Evolutionary conservation across 2,888 invertebrate species (phyloP), one percentile per base, ranked within the genome.

Genomic region (Euproctis similis): DNA sequence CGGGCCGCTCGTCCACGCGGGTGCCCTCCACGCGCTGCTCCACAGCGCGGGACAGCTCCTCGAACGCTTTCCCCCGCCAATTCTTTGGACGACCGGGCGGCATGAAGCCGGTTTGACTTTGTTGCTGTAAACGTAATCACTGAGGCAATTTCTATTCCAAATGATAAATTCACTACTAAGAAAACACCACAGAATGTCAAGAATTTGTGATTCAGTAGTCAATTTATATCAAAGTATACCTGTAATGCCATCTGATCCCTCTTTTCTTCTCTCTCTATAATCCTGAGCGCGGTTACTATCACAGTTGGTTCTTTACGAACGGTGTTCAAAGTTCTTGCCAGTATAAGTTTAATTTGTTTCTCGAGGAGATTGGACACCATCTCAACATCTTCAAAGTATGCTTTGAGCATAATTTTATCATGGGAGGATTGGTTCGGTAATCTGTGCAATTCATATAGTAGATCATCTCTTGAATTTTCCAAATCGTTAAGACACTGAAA

Each of bases 261-360:
- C 74, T 94, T 95, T 61, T 99, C 98, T 71, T 99, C 99, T 30
- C 98, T 86, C 71, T 99, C 98, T 53, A 99, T 95, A 30, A 99
- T 97, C 44, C 99, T 87, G 18, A 99, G 72, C 0, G 96, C 97
- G 4, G 98, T 98, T 0, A 99, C 99, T 47, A 99, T 95, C 5
- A 96, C 92, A 0, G 95, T 96, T 0, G 96, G 96, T 60, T 97
- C 95, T 66, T 97, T 96, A 11, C 97, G 87, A 0, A 98, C 97
- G 1, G 96, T 97, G 60, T 97, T 96, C 24, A 99, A 78, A 1
- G 97, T 95, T 34, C 98, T 87, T 35, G 93, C 93, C 28, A 98
- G 70, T 38, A 97, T 93, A 24, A 98, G 86, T 64, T 94, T 92
- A 24, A 99, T 87, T 65, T 98, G 97, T 60, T 97, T 96, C 51